Evolutionary conservation across 2,113 vertebrate genomes (phyloP).

Genomic region (Globicephala melas): DNA sequence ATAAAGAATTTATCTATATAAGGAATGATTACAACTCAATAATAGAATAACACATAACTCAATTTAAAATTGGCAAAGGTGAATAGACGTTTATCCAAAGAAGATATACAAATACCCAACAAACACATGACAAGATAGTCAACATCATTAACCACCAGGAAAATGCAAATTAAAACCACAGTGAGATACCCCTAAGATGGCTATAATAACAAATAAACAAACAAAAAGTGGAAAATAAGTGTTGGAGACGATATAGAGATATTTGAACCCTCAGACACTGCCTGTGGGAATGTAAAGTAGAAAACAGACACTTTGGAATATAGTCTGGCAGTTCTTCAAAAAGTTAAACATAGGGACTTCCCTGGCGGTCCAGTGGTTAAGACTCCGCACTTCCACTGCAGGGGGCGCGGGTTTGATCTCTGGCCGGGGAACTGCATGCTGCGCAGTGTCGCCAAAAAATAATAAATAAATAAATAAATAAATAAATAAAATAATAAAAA

Average conservation of each 20-base stretch:
- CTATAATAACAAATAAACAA: neutral
- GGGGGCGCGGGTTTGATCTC: neutral
- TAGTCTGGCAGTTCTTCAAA: neutral
- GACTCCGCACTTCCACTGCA: accelerated
- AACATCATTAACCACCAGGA: neutral
- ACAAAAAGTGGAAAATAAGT: neutral
- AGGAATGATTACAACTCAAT: neutral
- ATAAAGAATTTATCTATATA: neutral
- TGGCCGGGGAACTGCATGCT: neutral
- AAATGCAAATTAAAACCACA: neutral
- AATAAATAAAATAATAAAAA: neutral
- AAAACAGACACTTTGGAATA: neutral
- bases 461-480: neutral
- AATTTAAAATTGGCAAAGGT: neutral
- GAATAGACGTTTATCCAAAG: neutral
- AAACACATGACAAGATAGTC: neutral
- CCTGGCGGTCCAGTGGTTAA: accelerated
- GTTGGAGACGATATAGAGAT: neutral
- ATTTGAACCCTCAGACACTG: neutral
- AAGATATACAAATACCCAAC: neutral
- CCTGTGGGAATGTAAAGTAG: neutral
- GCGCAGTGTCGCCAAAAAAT: neutral
- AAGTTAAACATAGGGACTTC: neutral
- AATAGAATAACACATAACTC: neutral
- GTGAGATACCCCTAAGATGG: neutral